Conservation (phyloP, 2,888 invertebrate genomes). For the Eristalis intricaria region DNA sequence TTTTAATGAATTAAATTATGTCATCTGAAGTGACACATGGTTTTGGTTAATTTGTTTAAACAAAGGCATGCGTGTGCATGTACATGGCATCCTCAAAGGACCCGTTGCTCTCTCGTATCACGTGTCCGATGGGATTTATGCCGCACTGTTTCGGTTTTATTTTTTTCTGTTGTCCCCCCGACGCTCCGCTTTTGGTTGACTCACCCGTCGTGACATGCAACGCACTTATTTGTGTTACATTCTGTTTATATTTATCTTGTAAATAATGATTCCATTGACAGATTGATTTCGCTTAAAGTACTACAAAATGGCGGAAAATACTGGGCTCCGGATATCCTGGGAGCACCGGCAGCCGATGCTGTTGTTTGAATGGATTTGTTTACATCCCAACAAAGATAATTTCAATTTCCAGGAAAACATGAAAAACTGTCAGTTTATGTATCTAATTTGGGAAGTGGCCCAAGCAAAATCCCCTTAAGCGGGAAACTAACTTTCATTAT, state of each 20-base stretch:
- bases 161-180: background rate
- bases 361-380: background rate
- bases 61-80: conserved; percentile 15
- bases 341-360: background rate
- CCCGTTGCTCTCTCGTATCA: background rate
- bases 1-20: conserved; percentile 67
- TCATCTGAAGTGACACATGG: conserved; percentile 62
- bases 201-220: background rate
- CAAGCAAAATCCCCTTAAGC: too few relatives aligned
- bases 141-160: background rate
- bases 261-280: conserved; percentile 37
- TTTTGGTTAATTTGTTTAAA: conserved; percentile 51
- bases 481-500: too few relatives aligned
- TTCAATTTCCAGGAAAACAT: background rate
- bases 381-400: background rate
- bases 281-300: conserved; percentile 32
- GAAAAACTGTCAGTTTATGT: too few relatives aligned
- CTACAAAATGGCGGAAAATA: background rate
- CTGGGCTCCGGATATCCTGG: background rate
- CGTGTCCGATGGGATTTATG: background rate
- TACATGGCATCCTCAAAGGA: conserved; percentile 24
- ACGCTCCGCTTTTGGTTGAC: background rate
- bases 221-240: conserved; percentile 9
- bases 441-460: too few relatives aligned
- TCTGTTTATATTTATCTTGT: conserved; percentile 37